Evolutionary conservation across 2,888 invertebrate species (phyloP).

Genomic region (Dermolepida albohirtum): DNA sequence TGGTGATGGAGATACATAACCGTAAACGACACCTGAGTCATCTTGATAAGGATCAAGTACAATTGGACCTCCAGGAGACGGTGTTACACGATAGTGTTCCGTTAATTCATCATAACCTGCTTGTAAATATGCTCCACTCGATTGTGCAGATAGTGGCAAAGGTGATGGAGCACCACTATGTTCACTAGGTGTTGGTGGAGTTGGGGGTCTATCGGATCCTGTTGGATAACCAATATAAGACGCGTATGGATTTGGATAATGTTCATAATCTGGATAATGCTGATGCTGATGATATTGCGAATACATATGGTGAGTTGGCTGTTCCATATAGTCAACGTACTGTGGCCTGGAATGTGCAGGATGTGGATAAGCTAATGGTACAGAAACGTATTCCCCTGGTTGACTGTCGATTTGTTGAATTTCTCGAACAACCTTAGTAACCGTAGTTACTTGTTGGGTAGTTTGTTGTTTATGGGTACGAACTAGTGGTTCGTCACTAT

Average conservation of each 20-base stretch:
- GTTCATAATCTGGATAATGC: conserved; percentile 71
- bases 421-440: conserved; percentile 77
- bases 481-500: conserved; percentile 69
- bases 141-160: conserved; percentile 64
- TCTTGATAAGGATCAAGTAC: conserved; percentile 74
- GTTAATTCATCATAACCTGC: conserved; percentile 77
- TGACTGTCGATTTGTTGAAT: conserved; percentile 70
- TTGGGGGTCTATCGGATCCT: conserved; percentile 66
- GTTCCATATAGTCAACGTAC: conserved; percentile 67
- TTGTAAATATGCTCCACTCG: conserved; percentile 69
- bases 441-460: conserved; percentile 78
- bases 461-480: conserved; percentile 77
- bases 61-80: conserved; percentile 72
- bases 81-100: conserved; percentile 73
- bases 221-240: conserved; percentile 64
- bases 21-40: conserved; percentile 73
- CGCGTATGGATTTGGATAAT: conserved; percentile 68
- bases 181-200: conserved; percentile 70
- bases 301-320: conserved; percentile 65
- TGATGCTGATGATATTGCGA: conserved; percentile 67
- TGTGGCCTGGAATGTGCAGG: conserved; percentile 60
- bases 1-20: conserved; percentile 74
- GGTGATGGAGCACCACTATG: conserved; percentile 70
- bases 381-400: conserved; percentile 68
- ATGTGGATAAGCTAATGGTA: conserved; percentile 65